These are phyloP conservation scores for Dallia pectoralis DNA, from an alignment of 2,797 vertebrate genomes.

Conservation along the genomic window DNA sequence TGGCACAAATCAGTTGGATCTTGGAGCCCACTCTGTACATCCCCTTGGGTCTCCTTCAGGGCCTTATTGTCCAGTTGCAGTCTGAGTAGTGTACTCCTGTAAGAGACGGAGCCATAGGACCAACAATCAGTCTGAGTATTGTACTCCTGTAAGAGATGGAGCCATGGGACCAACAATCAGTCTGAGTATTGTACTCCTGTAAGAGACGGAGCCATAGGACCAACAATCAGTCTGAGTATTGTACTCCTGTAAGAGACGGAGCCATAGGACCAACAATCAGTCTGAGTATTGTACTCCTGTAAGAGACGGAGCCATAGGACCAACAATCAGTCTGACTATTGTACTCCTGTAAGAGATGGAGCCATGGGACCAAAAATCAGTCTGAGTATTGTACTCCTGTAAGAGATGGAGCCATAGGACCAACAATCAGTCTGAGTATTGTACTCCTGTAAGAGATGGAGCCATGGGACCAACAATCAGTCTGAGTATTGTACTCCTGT, in stretches of 20 bases:
- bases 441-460: conserved; percentile 67
- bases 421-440: conserved; percentile 72
- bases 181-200: conserved; percentile 79
- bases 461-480: conserved; percentile 39
- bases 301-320: background rate
- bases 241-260: conserved; percentile 67
- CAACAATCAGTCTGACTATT: conserved; percentile 72
- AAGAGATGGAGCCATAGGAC: background rate
- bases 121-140: conserved; percentile 72
- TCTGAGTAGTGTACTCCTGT: conserved; percentile 79
- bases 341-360: conserved; percentile 67
- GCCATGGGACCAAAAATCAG: conserved; percentile 38
- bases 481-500: conserved; percentile 79
- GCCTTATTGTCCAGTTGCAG: conserved; percentile 80
- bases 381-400: conserved; percentile 79
- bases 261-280: conserved; percentile 37
- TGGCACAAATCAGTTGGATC: conserved; percentile 32
- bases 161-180: conserved; percentile 39
- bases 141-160: conserved; percentile 67
- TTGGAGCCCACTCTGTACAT: conserved; percentile 46
- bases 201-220: background rate
- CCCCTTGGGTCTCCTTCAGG: conserved; percentile 64
- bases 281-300: conserved; percentile 79
- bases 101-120: background rate
- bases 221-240: conserved; percentile 72